phyloP scores from a whole-genome alignment of 2,113 vertebrate species.

The Rhabdornis inornatus region DNA sequence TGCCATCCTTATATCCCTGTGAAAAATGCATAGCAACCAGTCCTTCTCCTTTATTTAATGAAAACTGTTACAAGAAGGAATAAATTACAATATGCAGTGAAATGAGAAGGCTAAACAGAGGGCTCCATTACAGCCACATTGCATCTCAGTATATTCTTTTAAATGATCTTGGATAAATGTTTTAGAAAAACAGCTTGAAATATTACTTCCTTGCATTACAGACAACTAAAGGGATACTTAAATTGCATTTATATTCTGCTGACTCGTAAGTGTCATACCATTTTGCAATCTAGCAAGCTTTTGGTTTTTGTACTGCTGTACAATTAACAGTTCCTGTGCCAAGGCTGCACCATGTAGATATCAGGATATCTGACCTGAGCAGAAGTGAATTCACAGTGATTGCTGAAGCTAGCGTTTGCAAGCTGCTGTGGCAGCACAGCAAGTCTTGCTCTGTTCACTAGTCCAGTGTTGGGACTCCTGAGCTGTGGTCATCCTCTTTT shows the following conservation, averaged over 20 bases:
- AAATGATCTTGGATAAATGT: background rate
- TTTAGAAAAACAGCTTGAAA: background rate
- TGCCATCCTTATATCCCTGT: background rate
- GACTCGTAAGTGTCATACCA: accelerated
- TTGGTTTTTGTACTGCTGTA: background rate
- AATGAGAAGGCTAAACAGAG: background rate
- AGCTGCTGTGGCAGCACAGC: background rate
- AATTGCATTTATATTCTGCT: background rate
- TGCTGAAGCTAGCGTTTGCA: background rate
- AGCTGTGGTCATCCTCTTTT: background rate
- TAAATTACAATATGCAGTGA: background rate
- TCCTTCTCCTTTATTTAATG: background rate
- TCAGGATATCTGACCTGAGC: background rate
- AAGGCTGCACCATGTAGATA: background rate
- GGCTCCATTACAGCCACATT: background rate
- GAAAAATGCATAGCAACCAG: constrained; percentile 1
- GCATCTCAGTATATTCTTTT: background rate
- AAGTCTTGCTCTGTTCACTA: background rate
- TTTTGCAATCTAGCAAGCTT: background rate
- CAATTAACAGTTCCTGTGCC: background rate
- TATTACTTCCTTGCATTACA: background rate
- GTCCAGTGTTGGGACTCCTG: background rate
- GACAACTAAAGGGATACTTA: background rate
- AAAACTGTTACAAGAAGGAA: background rate
- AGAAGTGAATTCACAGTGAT: background rate